Evolutionary conservation across 2,888 invertebrate species (phyloP).

Genomic region (Plebejus anna): DNA sequence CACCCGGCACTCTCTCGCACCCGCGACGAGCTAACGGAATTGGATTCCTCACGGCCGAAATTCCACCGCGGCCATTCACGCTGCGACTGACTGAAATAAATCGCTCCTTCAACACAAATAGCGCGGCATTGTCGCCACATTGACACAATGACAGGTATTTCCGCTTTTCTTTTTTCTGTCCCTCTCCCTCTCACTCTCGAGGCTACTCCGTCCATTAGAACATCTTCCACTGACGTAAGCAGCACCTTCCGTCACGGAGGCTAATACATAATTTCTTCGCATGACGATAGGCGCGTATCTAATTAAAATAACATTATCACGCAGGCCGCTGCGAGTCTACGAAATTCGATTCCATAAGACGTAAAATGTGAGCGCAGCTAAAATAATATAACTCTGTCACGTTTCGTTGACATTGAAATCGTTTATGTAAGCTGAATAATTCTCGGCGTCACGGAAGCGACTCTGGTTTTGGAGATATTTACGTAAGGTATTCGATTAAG

Average conservation of each 20-base stretch:
- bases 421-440: conserved; percentile 3
- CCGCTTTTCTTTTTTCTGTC: conserved; percentile 67
- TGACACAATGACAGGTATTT: conserved; percentile 72
- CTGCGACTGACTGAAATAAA: conserved; percentile 76
- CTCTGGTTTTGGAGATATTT: not conserved
- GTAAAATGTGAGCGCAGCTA: not conserved
- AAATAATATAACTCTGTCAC: conserved; percentile 15
- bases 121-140: conserved; percentile 74
- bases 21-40: conserved; percentile 66
- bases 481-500: not conserved
- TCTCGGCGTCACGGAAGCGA: not conserved
- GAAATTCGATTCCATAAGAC: conserved; percentile 23
- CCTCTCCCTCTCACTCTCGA: conserved; percentile 37
- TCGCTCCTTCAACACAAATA: conserved; percentile 77
- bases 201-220: conserved; percentile 37
- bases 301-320: conserved; percentile 49
- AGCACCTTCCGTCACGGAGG: conserved; percentile 47
- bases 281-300: conserved; percentile 40
- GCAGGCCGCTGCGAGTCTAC: not conserved
- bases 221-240: conserved; percentile 58
- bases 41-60: conserved; percentile 74
- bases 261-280: conserved; percentile 46
- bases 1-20: conserved; percentile 43
- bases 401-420: conserved; percentile 11
- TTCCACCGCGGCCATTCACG: conserved; percentile 76